Base-by-base conservation (phyloP, 2,888 invertebrate species). In the Trichogramma evanescens region DNA sequence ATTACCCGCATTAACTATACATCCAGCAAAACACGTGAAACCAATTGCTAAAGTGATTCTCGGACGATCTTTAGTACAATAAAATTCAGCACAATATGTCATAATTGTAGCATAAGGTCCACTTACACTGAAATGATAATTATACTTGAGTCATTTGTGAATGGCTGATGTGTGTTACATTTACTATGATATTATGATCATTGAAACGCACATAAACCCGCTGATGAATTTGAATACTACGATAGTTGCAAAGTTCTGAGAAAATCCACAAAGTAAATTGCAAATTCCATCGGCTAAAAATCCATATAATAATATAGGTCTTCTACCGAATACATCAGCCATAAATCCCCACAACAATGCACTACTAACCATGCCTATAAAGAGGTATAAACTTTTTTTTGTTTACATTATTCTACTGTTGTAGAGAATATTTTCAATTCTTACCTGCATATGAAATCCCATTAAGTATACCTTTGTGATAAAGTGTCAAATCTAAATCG, bases 281-380 rank as follows among this genome's bases (percentile, higher is more conserved):
- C 86, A 84, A 49, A 88, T 66, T 0, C 83, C 85, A 48, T 89
- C 83, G 2, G 83, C 72, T 51, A 88, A 71, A 71, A 84, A 88
- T 0, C 90, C 89, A 71, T 82, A 83, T 6, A 87, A 78, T 62
- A 91, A 79, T 62, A 91, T 82, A 68, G 82, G 83, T 63, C 82
- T 83, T 54, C 91, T 80, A 5, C 91, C 91, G 62, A 87, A 80
- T 0, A 87, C 87, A 71, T 91, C 91, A 0, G 89, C 87, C 6
- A 90, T 75, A 72, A 86, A 90, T 0, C 91, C 91, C 90, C 91
- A 91, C 4, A 89, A 63, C 72, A 89, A 81, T 0, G 88, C 89
- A 54, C 89, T 89, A 0, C 83, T 81, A 58, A 89, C 86, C 90
- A 90, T 91, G 26, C 90, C 90, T 89, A 13, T 4, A 54, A 54